Evolutionary conservation across 2,113 vertebrate genomes (phyloP).

Genomic region (Prietella phreatophila): DNA sequence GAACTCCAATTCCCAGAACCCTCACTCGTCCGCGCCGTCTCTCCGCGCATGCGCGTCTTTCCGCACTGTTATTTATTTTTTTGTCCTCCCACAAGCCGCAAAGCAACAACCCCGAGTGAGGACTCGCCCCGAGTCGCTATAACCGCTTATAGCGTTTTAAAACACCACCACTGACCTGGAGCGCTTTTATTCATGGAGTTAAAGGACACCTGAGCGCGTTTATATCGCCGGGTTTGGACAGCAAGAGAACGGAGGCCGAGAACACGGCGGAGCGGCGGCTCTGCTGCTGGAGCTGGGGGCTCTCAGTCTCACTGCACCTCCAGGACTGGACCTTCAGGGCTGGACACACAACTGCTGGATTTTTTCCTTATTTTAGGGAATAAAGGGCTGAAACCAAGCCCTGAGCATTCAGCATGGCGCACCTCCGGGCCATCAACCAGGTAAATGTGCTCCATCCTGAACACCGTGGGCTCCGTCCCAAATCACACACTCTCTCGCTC

Average conservation of each 20-base stretch:
- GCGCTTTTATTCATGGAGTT: conserved; percentile 62
- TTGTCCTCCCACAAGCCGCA: conserved; percentile 67
- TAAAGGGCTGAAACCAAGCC: conserved; percentile 42
- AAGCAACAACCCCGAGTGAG: conserved; percentile 58
- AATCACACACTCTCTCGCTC: not conserved
- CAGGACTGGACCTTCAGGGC: conserved; percentile 10
- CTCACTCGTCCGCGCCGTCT: conserved; percentile 31
- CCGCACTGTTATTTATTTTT: conserved; percentile 56
- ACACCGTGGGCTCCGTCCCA: not conserved
- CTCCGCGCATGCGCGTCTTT: conserved; percentile 43
- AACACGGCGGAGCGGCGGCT: conserved; percentile 69
- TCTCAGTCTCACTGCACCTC: not conserved
- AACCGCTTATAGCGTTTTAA: conserved; percentile 66
- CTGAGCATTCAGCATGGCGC: conserved; percentile 68
- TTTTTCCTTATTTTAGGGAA: not conserved
- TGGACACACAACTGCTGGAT: conserved; percentile 12
- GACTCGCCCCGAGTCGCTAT: conserved; percentile 61
- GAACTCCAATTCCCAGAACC: conserved; percentile 68
- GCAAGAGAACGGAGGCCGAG: conserved; percentile 66
- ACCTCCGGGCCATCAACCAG: conserved; percentile 76
- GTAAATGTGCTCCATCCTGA: conserved; percentile 58
- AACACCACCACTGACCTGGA: conserved; percentile 2
- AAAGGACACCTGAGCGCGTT: conserved; percentile 56
- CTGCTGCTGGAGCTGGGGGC: conserved; percentile 64
- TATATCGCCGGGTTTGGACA: conserved; percentile 55